Percentiles rank a stretch among this genome's conserved stretches.
These are phyloP conservation scores for Azorinus chamasolen DNA, from an alignment of 2,888 invertebrate genomes.

Conservation along the genomic window DNA sequence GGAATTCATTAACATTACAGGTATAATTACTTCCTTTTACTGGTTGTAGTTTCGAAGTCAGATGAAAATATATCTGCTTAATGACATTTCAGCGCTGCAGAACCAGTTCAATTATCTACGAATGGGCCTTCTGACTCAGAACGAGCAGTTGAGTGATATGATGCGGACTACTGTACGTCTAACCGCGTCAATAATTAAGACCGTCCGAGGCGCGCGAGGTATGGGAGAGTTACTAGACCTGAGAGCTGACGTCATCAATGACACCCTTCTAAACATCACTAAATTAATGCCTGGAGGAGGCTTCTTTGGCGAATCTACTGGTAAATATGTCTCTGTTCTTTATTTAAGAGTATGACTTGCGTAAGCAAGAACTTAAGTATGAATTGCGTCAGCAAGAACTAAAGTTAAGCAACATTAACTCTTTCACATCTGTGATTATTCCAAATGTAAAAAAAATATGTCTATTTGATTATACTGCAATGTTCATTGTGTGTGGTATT, in stretches of 20 bases:
- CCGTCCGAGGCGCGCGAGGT: constrained; percentile 65
- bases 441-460: too few species aligned
- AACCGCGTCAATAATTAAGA: constrained; percentile 67
- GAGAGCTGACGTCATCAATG: constrained; percentile 57
- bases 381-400: too few species aligned
- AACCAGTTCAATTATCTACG: constrained; percentile 80
- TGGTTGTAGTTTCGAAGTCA: too few species aligned
- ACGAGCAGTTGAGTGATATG: constrained; percentile 73
- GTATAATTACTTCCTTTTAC: too few species aligned
- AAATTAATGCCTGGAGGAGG: constrained; percentile 64
- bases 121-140: constrained; percentile 75
- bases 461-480: too few species aligned
- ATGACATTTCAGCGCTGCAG: constrained; percentile 74
- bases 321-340: constrained; percentile 16
- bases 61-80: too few species aligned
- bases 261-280: constrained; percentile 57
- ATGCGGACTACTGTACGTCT: constrained; percentile 69
- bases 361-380: too few species aligned
- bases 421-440: too few species aligned
- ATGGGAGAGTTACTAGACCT: constrained; percentile 62
- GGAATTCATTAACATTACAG: too few species aligned
- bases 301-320: constrained; percentile 63
- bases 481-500: too few species aligned
- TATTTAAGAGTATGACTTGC: too few species aligned
- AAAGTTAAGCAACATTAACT: too few species aligned